Evolutionary conservation across 2,888 invertebrate species (phyloP).

Genomic region (Schizotus pectinicornis): DNA sequence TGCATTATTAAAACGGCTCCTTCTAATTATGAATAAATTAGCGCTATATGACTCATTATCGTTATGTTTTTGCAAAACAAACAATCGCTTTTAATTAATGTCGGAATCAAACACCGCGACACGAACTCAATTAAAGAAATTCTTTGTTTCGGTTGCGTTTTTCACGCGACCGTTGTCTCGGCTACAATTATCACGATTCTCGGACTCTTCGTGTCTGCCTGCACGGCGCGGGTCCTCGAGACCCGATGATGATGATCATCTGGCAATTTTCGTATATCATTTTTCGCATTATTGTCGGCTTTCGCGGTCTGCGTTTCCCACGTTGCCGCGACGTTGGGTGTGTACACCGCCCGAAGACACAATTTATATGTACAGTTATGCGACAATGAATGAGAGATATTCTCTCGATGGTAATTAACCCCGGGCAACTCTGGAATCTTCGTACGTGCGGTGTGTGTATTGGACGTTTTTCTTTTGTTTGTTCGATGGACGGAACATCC

Average conservation of each 20-base stretch:
- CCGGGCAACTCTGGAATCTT: too few relatives aligned
- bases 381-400: conserved; percentile 40
- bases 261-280: too few relatives aligned
- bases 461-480: too few relatives aligned
- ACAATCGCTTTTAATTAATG: background rate
- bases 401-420: conserved; percentile 4
- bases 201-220: too few relatives aligned
- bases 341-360: conserved; percentile 43
- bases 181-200: conserved; percentile 23
- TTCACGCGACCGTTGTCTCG: conserved; percentile 32
- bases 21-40: conserved; percentile 12
- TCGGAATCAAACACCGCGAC: background rate
- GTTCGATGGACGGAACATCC: too few relatives aligned
- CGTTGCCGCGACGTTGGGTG: conserved; percentile 38
- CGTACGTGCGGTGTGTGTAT: too few relatives aligned
- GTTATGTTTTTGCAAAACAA: background rate
- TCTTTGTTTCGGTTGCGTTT: conserved; percentile 12
- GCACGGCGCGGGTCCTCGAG: too few relatives aligned
- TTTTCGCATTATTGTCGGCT: too few relatives aligned
- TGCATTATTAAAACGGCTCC: conserved; percentile 9
- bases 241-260: too few relatives aligned
- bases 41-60: conserved; percentile 7
- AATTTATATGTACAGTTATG: conserved; percentile 47
- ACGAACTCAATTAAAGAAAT: background rate
- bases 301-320: conserved; percentile 18